Conservation (phyloP, 2,113 vertebrate species). For the Tor tambroides region DNA sequence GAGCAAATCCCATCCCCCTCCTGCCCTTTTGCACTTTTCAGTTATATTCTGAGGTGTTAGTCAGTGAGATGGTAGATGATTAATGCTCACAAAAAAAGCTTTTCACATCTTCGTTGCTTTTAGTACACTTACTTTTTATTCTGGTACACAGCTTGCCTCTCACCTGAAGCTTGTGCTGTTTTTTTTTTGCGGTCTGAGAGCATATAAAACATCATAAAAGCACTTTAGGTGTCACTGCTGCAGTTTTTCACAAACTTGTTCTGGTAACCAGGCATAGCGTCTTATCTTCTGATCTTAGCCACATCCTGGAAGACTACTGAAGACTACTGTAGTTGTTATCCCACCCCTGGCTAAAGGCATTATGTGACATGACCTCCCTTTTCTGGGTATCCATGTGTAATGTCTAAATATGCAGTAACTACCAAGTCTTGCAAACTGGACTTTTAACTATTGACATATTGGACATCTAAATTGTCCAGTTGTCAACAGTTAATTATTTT, state of each 20-base stretch:
- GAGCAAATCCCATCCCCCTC: background rate
- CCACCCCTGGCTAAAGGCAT: background rate
- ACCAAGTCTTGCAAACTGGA: background rate
- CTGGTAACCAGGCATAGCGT: background rate
- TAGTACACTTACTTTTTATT: background rate
- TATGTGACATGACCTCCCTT: background rate
- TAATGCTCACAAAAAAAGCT: conserved; percentile 45
- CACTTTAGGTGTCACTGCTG: background rate
- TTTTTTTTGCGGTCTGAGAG: background rate
- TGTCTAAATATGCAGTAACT: background rate
- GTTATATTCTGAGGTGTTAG: conserved; percentile 19
- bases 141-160: background rate
- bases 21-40: conserved; percentile 4
- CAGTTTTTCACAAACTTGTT: background rate
- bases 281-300: background rate
- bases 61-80: conserved; percentile 19
- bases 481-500: background rate
- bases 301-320: background rate
- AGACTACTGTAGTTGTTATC: background rate
- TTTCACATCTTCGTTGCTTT: conserved; percentile 32
- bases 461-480: background rate
- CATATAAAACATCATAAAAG: background rate
- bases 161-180: background rate
- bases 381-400: background rate
- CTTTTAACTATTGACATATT: background rate